A percentile compares a stretch with the other conserved stretches of the same genome.
phyloP scores from a whole-genome alignment of 2,888 invertebrate genomes.

The Aphrophora alni region DNA sequence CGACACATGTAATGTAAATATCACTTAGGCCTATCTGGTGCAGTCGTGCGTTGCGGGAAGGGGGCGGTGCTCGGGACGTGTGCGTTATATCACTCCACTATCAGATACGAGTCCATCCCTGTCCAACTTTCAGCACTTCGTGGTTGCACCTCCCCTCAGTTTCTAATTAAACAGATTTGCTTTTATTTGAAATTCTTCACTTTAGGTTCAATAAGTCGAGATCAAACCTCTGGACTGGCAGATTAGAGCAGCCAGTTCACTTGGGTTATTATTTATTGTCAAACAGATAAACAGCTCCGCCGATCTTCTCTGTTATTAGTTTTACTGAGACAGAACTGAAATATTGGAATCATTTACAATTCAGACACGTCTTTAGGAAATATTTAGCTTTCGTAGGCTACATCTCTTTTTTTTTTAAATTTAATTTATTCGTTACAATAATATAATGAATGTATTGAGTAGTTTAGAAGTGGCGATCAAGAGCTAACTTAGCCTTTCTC shows the following conservation, averaged over 20 bases:
- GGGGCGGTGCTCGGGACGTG: slow-evolving; percentile 3
- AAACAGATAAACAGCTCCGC: background rate
- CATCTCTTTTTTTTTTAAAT: too few relatives aligned
- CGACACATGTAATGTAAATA: slow-evolving; percentile 9
- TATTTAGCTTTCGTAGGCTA: too few relatives aligned
- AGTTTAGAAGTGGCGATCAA: too few relatives aligned
- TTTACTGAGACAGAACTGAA: background rate
- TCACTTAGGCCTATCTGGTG: slow-evolving; percentile 9
- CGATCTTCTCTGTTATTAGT: slow-evolving; percentile 2
- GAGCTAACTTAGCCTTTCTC: too few relatives aligned
- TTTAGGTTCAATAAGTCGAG: background rate
- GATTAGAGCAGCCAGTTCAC: background rate
- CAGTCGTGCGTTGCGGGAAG: slow-evolving; percentile 9
- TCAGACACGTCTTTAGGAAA: background rate
- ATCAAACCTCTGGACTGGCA: background rate
- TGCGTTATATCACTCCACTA: background rate
- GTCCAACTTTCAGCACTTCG: slow-evolving; percentile 5
- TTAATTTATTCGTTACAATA: too few relatives aligned
- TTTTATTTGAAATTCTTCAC: background rate
- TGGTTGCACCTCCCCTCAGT: background rate
- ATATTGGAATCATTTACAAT: background rate
- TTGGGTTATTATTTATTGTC: background rate
- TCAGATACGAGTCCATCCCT: slow-evolving; percentile 2
- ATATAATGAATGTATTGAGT: too few relatives aligned
- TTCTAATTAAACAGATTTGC: slow-evolving; percentile 6